These are phyloP conservation scores for Parnassius orleans DNA, from an alignment of 2,888 invertebrate genomes.

Conservation along the genomic window DNA sequence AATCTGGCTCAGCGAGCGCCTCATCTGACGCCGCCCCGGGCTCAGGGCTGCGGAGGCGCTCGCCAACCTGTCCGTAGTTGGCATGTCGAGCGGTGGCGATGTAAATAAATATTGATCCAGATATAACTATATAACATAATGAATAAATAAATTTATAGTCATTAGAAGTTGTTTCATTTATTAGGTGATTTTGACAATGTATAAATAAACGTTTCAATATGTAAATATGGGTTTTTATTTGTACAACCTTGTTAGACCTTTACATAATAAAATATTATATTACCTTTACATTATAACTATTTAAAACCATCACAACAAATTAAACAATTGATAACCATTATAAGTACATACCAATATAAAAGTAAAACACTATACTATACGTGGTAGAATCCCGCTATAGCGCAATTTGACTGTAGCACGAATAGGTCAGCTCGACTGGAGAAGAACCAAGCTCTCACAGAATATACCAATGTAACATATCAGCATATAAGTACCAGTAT, in stretches of 20 bases:
- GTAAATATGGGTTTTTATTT: conserved; percentile 40
- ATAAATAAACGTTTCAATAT: conserved; percentile 53
- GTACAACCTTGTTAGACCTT: background rate
- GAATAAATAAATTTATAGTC: conserved; percentile 64
- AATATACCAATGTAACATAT: too few species aligned
- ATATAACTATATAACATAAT: conserved; percentile 42
- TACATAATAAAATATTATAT: too few species aligned
- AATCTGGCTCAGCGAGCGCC: conserved; percentile 87
- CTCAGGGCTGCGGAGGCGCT: conserved; percentile 68
- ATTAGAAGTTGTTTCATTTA: conserved; percentile 69
- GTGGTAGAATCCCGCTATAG: too few species aligned
- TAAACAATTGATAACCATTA: too few species aligned
- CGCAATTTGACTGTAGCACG: too few species aligned
- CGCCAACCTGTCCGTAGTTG: conserved; percentile 43
- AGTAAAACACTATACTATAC: too few species aligned
- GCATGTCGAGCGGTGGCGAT: conserved; percentile 35
- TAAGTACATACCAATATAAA: too few species aligned
- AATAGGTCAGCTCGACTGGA: too few species aligned
- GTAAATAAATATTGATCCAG: conserved; percentile 60
- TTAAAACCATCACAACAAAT: too few species aligned
- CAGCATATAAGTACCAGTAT: too few species aligned
- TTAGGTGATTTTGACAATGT: conserved; percentile 49
- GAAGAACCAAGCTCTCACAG: too few species aligned
- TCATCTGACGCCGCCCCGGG: conserved; percentile 81
- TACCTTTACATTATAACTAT: background rate